Conservation (phyloP, 2,797 vertebrate species). For the Protosalanx chinensis region DNA sequence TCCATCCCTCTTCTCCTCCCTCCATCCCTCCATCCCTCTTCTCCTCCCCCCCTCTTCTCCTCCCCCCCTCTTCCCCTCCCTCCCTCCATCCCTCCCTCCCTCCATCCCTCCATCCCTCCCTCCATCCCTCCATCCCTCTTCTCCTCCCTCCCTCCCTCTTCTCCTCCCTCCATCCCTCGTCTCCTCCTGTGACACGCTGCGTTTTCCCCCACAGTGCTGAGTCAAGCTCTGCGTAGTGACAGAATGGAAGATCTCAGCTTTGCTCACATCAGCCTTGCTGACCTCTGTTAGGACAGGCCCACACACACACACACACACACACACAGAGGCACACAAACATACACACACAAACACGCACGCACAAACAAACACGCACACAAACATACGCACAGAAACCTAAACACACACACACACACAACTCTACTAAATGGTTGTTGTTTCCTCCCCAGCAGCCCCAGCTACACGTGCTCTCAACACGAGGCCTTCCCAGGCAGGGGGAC, state of each 20-base stretch:
- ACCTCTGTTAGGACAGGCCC: slow-evolving; percentile 2
- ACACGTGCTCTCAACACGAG: slow-evolving; percentile 8
- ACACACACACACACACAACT: slow-evolving; percentile 10
- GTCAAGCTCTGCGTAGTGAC: slow-evolving; percentile 30
- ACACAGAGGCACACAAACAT: slow-evolving; percentile 14
- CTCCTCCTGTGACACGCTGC: slow-evolving; percentile 48
- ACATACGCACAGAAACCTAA: not conserved
- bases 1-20: not conserved
- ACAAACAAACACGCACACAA: slow-evolving; percentile 9
- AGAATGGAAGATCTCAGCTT: slow-evolving; percentile 1
- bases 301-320: slow-evolving; percentile 6
- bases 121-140: not conserved
- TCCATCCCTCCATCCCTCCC: slow-evolving; percentile 37
- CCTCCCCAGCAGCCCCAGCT: slow-evolving; percentile 31
- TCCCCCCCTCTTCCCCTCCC: no score
- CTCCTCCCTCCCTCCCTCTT: slow-evolving; percentile 24
- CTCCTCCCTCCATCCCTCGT: slow-evolving; percentile 23
- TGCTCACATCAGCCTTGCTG: not conserved
- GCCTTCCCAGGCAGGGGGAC: slow-evolving; percentile 14
- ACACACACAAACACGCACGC: not conserved
- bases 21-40: slow-evolving; percentile 23
- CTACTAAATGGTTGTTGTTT: not conserved
- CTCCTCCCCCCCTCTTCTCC: slow-evolving; percentile 19
- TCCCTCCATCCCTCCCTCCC: not conserved
- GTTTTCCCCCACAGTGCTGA: slow-evolving; percentile 46